A percentile compares a stretch with the other conserved stretches of the same genome.
Conservation (phyloP, 2,797 vertebrate genomes). For the Anisognathus igniventris region DNA sequence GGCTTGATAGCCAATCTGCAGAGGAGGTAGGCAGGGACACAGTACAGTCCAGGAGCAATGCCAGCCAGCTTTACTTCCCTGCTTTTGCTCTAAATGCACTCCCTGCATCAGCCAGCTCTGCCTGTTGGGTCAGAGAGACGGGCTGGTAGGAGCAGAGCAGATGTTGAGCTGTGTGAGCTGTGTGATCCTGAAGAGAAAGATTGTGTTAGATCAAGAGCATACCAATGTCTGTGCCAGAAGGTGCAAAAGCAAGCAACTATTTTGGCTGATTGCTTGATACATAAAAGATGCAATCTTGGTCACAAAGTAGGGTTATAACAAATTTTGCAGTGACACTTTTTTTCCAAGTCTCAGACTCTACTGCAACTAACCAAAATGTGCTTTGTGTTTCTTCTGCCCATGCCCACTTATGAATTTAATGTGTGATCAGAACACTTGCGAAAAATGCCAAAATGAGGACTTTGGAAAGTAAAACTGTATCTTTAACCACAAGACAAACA, state of each 20-base stretch:
- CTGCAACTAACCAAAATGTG: neutral
- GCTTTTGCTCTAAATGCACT: neutral
- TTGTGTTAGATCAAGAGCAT: neutral
- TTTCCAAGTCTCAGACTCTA: neutral
- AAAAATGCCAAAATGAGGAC: neutral
- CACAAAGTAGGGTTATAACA: neutral
- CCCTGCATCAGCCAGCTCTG: neutral
- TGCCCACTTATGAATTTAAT: neutral
- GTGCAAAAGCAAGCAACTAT: neutral
- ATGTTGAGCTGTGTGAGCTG: neutral
- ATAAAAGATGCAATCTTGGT: neutral
- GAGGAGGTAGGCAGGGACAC: neutral
- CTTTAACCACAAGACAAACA: neutral
- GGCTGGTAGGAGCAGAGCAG: neutral
- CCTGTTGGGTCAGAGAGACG: neutral
- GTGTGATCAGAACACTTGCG: neutral
- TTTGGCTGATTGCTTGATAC: neutral
- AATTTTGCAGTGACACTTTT: neutral
- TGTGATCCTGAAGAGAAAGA: neutral
- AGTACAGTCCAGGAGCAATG: neutral
- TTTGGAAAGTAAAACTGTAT: neutral
- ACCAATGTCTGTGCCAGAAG: neutral
- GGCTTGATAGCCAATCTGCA: neutral
- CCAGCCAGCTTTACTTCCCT: neutral
- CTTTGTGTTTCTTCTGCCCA: neutral